Conservation (phyloP, 2,888 invertebrate species). For the Hanleya hanleyi region DNA sequence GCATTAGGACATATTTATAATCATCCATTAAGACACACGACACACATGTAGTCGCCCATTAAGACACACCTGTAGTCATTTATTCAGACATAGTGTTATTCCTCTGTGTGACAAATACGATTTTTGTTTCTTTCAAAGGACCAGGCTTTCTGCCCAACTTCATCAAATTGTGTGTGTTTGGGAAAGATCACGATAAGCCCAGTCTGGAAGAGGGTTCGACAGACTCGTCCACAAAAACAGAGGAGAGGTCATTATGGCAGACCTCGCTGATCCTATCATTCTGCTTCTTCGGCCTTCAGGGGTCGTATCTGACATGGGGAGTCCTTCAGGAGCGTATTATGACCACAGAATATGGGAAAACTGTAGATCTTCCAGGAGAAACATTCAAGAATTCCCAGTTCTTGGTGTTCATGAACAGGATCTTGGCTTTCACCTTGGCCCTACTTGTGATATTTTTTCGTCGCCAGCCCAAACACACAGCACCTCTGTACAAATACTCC, state of each 20-base stretch:
- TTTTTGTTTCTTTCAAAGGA: slow-evolving; percentile 43
- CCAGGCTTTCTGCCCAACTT: slow-evolving; percentile 56
- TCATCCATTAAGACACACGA: too few relatives aligned
- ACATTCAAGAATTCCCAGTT: slow-evolving; percentile 96
- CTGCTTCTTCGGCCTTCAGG: slow-evolving; percentile 92
- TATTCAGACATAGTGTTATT: background rate
- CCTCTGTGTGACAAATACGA: too few relatives aligned
- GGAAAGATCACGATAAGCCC: slow-evolving; percentile 51
- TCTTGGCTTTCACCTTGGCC: slow-evolving; percentile 80
- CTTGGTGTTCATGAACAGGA: slow-evolving; percentile 94
- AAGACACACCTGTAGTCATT: background rate
- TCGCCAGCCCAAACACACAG: slow-evolving; percentile 77
- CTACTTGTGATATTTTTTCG: slow-evolving; percentile 49
- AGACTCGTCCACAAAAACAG: slow-evolving; percentile 4
- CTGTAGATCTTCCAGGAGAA: slow-evolving; percentile 66
- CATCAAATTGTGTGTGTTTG: slow-evolving; percentile 65
- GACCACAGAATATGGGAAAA: slow-evolving; percentile 78
- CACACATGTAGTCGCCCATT: too few relatives aligned
- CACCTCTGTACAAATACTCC: slow-evolving; percentile 94
- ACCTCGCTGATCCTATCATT: slow-evolving; percentile 77
- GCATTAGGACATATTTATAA: too few relatives aligned
- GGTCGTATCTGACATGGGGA: slow-evolving; percentile 96
- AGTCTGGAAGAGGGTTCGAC: slow-evolving; percentile 65
- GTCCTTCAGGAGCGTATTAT: slow-evolving; percentile 98
- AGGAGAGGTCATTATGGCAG: slow-evolving; percentile 28